Conservation (phyloP, 2,797 vertebrate genomes). For the Crypturellus tataupa region DNA sequence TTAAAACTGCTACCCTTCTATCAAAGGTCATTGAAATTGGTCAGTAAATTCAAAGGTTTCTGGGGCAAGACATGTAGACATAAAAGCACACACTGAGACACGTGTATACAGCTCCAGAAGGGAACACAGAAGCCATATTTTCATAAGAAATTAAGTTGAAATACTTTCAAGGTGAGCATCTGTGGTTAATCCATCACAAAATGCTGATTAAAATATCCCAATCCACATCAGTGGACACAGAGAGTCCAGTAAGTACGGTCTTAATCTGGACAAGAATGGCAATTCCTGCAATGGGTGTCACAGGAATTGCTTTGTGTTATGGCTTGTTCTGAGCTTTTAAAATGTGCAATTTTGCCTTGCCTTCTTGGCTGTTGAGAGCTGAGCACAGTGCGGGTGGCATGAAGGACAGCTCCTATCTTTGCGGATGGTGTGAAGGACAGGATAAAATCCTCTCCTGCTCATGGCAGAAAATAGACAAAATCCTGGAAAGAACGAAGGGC, state of each 20-base stretch:
- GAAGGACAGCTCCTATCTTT: not conserved
- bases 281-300: not conserved
- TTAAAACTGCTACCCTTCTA: not conserved
- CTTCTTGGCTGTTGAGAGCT: not conserved
- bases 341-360: not conserved
- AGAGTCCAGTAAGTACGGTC: not conserved
- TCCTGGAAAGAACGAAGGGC: not conserved
- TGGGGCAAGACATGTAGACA: not conserved
- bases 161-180: constrained; percentile 29
- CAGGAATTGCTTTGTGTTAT: not conserved
- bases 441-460: not conserved
- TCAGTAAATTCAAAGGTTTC: constrained; percentile 19
- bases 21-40: constrained; percentile 15
- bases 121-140: not conserved
- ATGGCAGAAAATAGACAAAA: not conserved
- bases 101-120: not conserved
- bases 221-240: not conserved
- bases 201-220: not conserved
- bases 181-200: constrained; percentile 5
- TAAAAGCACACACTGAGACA: not conserved
- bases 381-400: not conserved
- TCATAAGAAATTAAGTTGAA: constrained; percentile 32
- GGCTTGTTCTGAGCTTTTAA: not conserved
- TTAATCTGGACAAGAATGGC: not conserved
- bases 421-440: not conserved